phyloP scores from a whole-genome alignment of 2,113 vertebrate species.

The Tupaia tana region DNA sequence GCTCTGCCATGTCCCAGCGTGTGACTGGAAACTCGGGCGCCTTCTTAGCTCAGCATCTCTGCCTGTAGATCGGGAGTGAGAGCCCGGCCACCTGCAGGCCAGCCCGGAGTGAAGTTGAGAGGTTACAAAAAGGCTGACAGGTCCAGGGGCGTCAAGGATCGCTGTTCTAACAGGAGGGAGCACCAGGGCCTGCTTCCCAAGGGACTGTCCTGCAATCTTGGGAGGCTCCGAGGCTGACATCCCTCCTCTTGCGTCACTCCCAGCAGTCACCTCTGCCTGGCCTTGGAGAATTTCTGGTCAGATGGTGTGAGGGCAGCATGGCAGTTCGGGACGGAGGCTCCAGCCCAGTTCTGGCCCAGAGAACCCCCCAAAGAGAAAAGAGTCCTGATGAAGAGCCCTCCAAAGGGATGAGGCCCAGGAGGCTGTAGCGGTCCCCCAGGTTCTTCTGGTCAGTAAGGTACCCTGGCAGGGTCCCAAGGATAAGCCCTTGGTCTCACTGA shows the following conservation, averaged over 20 bases:
- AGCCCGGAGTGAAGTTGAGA: neutral
- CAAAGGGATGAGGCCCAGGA: neutral
- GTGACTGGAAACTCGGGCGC: neutral
- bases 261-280: neutral
- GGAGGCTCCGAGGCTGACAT: neutral
- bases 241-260: neutral
- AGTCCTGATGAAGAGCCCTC: conserved; percentile 18
- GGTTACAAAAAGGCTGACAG: neutral
- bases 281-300: conserved; percentile 3
- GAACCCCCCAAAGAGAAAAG: neutral
- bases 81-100: neutral
- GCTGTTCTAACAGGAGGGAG: neutral
- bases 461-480: neutral
- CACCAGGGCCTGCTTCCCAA: neutral
- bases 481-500: neutral
- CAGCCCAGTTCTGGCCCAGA: neutral
- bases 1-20: neutral
- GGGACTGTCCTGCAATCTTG: neutral
- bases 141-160: neutral
- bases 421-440: neutral
- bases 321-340: neutral
- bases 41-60: neutral
- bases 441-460: conserved; percentile 11
- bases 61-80: neutral
- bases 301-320: neutral